These are phyloP conservation scores for Hoplostethus mediterraneus DNA, from an alignment of 2,797 vertebrate species.

Conservation along the genomic window DNA sequence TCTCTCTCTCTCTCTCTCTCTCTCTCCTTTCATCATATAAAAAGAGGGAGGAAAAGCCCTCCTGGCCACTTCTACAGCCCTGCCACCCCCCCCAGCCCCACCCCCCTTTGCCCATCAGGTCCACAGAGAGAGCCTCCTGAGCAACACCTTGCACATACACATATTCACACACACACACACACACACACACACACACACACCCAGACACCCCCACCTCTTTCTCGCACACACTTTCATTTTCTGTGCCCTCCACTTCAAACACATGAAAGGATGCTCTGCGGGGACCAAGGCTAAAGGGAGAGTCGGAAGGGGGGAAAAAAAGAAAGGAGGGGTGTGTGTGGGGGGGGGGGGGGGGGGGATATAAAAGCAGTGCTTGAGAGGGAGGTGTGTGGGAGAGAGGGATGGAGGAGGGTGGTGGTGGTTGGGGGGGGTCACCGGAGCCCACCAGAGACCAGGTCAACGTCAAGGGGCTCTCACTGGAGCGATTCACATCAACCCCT, in stretches of 20 bases:
- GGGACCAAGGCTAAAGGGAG: constrained; percentile 84
- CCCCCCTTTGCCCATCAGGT: constrained; percentile 74
- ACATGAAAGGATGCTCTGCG: constrained; percentile 87
- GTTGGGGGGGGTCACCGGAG: constrained; percentile 67
- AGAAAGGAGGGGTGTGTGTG: constrained; percentile 57
- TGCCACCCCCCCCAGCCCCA: constrained; percentile 21
- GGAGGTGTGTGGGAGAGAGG: constrained; percentile 63
- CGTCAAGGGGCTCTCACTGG: constrained; percentile 80
- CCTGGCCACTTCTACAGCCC: constrained; percentile 74
- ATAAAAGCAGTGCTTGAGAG: constrained; percentile 76
- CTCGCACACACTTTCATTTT: constrained; percentile 85
- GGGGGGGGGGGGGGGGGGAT: constrained; percentile 46
- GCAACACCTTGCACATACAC: constrained; percentile 74
- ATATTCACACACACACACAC: constrained; percentile 52
- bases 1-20: constrained; percentile 46
- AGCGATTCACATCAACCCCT: constrained; percentile 67
- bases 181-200: constrained; percentile 31
- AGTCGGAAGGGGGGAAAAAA: constrained; percentile 64
- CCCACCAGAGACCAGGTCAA: constrained; percentile 73
- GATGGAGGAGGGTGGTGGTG: constrained; percentile 32
- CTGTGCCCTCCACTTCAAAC: constrained; percentile 87
- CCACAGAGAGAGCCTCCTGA: constrained; percentile 72
- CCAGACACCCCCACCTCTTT: constrained; percentile 60
- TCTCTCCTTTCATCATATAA: constrained; percentile 79
- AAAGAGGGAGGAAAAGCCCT: constrained; percentile 71